phyloP scores from a whole-genome alignment of 2,113 vertebrate genomes.

The Oreochromis aureus region DNA sequence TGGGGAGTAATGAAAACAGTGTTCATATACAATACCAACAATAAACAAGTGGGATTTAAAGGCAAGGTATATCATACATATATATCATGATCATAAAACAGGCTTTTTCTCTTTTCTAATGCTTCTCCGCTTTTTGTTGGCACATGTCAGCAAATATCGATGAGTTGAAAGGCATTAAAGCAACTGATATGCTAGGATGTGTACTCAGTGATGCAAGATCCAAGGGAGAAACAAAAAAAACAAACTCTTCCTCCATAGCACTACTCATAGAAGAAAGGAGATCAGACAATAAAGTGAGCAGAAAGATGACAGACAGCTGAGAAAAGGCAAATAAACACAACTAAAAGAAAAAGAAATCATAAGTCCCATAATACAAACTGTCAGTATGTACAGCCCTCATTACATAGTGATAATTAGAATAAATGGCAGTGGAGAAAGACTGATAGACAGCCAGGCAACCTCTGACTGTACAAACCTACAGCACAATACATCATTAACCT shows the following conservation, averaged over 20 bases:
- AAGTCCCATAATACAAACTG: neutral
- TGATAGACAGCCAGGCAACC: neutral
- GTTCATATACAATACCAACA: neutral
- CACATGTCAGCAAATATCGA: neutral
- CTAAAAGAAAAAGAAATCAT: neutral
- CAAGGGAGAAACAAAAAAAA: neutral
- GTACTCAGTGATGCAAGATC: neutral
- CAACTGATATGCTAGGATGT: neutral
- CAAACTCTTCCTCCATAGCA: neutral
- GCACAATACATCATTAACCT: conserved; percentile 10
- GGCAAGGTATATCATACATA: neutral
- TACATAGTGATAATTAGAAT: neutral
- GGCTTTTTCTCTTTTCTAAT: neutral
- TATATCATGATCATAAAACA: neutral
- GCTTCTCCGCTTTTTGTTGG: neutral
- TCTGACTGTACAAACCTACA: neutral
- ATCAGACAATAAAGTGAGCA: neutral
- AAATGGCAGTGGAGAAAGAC: neutral
- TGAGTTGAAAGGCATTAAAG: neutral
- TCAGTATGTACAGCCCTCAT: neutral
- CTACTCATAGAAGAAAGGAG: too few species aligned
- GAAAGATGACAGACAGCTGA: neutral
- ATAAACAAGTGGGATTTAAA: neutral
- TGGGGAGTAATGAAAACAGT: neutral
- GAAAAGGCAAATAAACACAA: neutral